Conservation (phyloP, 2,888 invertebrate species). For the Luperina nickerlii region DNA sequence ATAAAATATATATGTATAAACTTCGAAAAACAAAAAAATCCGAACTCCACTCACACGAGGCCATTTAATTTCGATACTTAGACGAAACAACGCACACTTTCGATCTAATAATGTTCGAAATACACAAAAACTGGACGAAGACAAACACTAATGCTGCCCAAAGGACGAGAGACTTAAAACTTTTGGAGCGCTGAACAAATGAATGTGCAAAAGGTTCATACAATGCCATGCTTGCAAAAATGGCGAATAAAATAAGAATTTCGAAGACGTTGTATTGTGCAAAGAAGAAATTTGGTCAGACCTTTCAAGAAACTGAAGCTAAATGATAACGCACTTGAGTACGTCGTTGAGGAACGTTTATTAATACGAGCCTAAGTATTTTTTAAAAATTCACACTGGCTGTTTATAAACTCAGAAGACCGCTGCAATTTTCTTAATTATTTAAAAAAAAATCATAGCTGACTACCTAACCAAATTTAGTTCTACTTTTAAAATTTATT, state of each 20-base stretch:
- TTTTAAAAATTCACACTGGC: too few species aligned
- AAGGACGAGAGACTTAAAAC: constrained; percentile 55
- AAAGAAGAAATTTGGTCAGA: background rate
- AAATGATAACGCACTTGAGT: too few species aligned
- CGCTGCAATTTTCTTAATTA: too few species aligned
- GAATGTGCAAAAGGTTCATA: constrained; percentile 29
- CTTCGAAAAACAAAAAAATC: constrained; percentile 6
- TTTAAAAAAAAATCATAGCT: too few species aligned
- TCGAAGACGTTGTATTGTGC: background rate
- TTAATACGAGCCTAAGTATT: too few species aligned
- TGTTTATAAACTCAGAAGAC: too few species aligned
- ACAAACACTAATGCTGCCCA: constrained; percentile 51
- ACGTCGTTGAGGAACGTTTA: too few species aligned
- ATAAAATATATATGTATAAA: background rate
- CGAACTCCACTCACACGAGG: constrained; percentile 13
- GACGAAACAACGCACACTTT: constrained; percentile 46
- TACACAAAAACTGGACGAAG: constrained; percentile 62
- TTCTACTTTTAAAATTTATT: too few species aligned
- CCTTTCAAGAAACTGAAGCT: too few species aligned
- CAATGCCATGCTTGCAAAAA: background rate
- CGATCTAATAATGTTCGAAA: constrained; percentile 59
- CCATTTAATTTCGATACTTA: constrained; percentile 40
- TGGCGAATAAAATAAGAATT: background rate
- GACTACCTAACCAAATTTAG: too few species aligned
- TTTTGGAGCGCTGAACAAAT: constrained; percentile 20